Evolutionary conservation across 2,888 invertebrate species (phyloP), one percentile per base, ranked within the genome.

Genomic region (Tetragnatha montana): DNA sequence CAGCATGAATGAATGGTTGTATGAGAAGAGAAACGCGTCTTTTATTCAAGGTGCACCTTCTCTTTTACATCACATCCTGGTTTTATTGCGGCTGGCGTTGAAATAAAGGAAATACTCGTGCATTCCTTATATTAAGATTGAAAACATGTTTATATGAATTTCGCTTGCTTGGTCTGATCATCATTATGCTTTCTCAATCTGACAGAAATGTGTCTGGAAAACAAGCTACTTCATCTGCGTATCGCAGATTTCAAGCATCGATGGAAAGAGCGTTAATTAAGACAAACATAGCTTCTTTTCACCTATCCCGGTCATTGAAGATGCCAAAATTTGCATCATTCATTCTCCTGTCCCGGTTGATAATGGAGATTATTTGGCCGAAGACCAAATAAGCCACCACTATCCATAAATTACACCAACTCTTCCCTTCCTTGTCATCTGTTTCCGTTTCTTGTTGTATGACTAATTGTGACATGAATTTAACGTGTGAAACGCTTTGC

Each of bases 371-470:
- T 68, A 10, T 70, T 69, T 69, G 80, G 80, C 80, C 8, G 68
- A 8, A 35, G 22, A 22, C 73, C 71, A 81, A 81, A n/a, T 50
- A 14, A 50, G 70, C 73, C 81, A 22, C 22, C 73, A 6, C 10
- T 47, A 10, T 50, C 73, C 71, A 71, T 81, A 81, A 81, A 81
- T 81, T 50, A 49, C 22, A 60, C 60, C 60, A 60, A 35, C 35
- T 73, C 14, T 50, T 73, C 21, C 12, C 35, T 21, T 73, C 47
- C 70, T 71, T 81, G 71, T 81, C 81, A 49, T 19, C 71, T 50
- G 21, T 51, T 81, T 81, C 81, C 81, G 81, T 19, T 73, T 17
- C 60, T 35, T 35, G 35, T 35, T 12, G 8, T 60, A 60, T 60
- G 60, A 60, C 60, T 60, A 60, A 60, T 17, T 1, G 60, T 60